Evolutionary conservation across 1,140 invertebrate species (phyloP), one percentile per base, ranked within the genome.

Genomic region (Ctenoplectra terminalis): DNA sequence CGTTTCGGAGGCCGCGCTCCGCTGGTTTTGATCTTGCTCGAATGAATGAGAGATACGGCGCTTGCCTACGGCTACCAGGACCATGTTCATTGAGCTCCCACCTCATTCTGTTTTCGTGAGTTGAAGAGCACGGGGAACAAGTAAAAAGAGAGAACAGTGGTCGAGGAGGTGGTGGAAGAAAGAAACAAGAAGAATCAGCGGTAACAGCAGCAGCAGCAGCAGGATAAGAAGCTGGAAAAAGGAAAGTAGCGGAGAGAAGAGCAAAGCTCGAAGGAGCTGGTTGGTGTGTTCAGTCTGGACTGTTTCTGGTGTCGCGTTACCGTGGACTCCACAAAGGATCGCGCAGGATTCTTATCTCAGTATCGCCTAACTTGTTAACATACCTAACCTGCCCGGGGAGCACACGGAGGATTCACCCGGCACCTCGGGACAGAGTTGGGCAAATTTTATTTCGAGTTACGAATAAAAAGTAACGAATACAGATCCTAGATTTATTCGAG

Each of bases 291-390:
- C 84, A 82, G 89, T 83, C 87, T 85, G 85, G 81, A 81, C 84
- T 89, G 90, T 90, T 88, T 90, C 87, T 90, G 90, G 90, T 91
- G 90, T 91, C 90, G 89, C 90, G 88, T 91, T 91, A 91, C 91
- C 89, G 77, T 85, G 79, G 89, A 87, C 75, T 89, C 86, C 86
- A 92, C 90, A 91, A 91, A 91, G 90, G 89, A 91, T 90, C 88
- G 86, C 88, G 85, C 82, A 82, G 89, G 90, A 91, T 91, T 88
- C 89, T 92, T 91, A 92, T 92, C 91, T 91, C 85, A 81, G 90
- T 91, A 92, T 92, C 91, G 91, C 89, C 91, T 88, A 92, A 92
- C 90, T 91, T 91, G 91, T 92, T 91, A 92, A 92, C 91, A 92
- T 92, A 92, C 90, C 91, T 91, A 90, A 90, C 90, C 89, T 86